Evolutionary conservation across 2,888 invertebrate species (phyloP).

Genomic region (Muscina levida): DNA sequence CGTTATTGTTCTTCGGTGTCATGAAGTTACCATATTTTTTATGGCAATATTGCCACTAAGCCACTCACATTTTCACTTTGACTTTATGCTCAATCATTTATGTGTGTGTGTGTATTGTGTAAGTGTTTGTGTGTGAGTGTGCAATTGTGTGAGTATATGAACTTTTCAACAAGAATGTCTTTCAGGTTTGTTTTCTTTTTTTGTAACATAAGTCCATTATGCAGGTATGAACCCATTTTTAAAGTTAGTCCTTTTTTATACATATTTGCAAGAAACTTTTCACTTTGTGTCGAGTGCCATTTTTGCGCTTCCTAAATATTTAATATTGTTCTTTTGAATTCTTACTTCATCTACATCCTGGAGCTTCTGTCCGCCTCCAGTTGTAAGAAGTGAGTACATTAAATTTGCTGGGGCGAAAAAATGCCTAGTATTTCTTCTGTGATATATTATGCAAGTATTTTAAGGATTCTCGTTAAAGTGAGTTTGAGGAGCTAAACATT

Average conservation of each 20-base stretch:
- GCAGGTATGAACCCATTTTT: background rate
- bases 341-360: background rate
- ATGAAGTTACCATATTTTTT: background rate
- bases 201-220: background rate
- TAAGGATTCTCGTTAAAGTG: too few relatives aligned
- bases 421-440: background rate
- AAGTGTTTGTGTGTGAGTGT: background rate
- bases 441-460: too few relatives aligned
- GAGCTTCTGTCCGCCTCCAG: background rate
- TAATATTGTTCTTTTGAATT: background rate
- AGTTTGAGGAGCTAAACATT: too few relatives aligned
- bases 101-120: background rate
- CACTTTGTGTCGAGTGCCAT: constrained; percentile 11
- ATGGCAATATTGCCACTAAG: background rate
- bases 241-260: background rate
- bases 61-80: constrained; percentile 11
- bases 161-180: too few relatives aligned
- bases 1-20: background rate
- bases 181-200: too few relatives aligned
- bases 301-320: constrained; percentile 16
- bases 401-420: constrained; percentile 2
- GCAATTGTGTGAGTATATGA: background rate
- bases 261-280: constrained; percentile 8
- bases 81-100: constrained; percentile 15
- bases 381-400: constrained; percentile 7